Evolutionary conservation across 2,888 invertebrate species (phyloP).

Genomic region (Tachina grossa): DNA sequence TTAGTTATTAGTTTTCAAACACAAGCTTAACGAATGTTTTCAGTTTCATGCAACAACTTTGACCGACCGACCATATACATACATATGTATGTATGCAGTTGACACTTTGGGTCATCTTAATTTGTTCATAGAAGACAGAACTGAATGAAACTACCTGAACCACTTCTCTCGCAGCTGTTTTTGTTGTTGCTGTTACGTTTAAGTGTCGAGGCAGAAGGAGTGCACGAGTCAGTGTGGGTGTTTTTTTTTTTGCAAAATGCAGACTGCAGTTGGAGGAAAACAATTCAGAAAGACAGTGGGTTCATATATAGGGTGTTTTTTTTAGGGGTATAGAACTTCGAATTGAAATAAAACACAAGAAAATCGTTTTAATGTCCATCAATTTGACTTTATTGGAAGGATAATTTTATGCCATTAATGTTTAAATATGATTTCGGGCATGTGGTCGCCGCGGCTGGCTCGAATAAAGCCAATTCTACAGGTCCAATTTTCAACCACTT

Average conservation of each 20-base stretch:
- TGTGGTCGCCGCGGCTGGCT: no score
- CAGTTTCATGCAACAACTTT: constrained; percentile 60
- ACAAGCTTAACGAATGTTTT: constrained; percentile 1
- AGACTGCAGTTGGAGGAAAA: constrained; percentile 21
- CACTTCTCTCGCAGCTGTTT: constrained; percentile 11
- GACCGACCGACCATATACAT: constrained; percentile 21
- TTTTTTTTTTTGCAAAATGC: constrained; percentile 1
- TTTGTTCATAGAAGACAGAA: constrained; percentile 63
- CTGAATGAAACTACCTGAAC: constrained; percentile 60
- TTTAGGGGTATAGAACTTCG: no score
- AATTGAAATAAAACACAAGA: no score
- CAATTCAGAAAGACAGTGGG: constrained; percentile 54
- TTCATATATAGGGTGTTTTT: no score
- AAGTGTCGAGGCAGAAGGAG: background rate
- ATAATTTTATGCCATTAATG: no score
- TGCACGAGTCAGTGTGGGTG: background rate
- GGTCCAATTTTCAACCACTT: no score
- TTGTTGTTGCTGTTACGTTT: background rate
- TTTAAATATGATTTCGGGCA: no score
- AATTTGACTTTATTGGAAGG: no score
- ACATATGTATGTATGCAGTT: constrained; percentile 59
- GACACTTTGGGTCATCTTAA: constrained; percentile 69
- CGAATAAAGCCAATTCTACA: no score
- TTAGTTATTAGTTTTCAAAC: background rate
- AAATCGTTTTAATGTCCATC: no score